Percentiles rank a stretch among this genome's conserved stretches.
Evolutionary conservation across 2,113 vertebrate species (phyloP).

Genomic region (Pimephales promelas): DNA sequence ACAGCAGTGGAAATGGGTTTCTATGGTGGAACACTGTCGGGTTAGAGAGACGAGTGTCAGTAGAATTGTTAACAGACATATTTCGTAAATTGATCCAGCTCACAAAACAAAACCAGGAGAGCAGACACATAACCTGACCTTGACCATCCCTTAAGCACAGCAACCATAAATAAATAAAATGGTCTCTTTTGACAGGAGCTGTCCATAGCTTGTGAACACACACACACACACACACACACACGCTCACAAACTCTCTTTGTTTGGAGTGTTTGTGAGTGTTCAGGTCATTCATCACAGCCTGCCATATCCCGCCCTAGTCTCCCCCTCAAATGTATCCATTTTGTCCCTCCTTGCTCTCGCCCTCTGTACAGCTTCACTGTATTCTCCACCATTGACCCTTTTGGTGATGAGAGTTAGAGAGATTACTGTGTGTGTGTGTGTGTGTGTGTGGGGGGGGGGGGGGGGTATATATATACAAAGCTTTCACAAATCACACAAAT

Average conservation of each 20-base stretch:
- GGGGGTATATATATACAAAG: no score
- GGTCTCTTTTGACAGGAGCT: slow-evolving; percentile 73
- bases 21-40: slow-evolving; percentile 43
- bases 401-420: slow-evolving; percentile 73
- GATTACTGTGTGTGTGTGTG: slow-evolving; percentile 49
- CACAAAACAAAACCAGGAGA: slow-evolving; percentile 68
- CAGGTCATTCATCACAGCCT: slow-evolving; percentile 74
- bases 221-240: slow-evolving; percentile 10
- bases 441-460: no score
- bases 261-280: slow-evolving; percentile 71
- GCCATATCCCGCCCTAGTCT: slow-evolving; percentile 64
- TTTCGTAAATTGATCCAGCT: slow-evolving; percentile 79
- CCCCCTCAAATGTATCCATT: slow-evolving; percentile 71
- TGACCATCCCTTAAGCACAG: slow-evolving; percentile 79
- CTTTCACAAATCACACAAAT: no score
- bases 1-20: slow-evolving; percentile 48
- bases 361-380: slow-evolving; percentile 72
- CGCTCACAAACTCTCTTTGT: slow-evolving; percentile 38
- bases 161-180: slow-evolving; percentile 81
- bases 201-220: slow-evolving; percentile 61
- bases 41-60: slow-evolving; percentile 50
- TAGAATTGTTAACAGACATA: slow-evolving; percentile 78
- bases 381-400: slow-evolving; percentile 69
- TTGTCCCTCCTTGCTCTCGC: slow-evolving; percentile 69
- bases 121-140: slow-evolving; percentile 76